Evolutionary conservation across 2,797 vertebrate species (phyloP).

Genomic region (Streptopelia turtur): DNA sequence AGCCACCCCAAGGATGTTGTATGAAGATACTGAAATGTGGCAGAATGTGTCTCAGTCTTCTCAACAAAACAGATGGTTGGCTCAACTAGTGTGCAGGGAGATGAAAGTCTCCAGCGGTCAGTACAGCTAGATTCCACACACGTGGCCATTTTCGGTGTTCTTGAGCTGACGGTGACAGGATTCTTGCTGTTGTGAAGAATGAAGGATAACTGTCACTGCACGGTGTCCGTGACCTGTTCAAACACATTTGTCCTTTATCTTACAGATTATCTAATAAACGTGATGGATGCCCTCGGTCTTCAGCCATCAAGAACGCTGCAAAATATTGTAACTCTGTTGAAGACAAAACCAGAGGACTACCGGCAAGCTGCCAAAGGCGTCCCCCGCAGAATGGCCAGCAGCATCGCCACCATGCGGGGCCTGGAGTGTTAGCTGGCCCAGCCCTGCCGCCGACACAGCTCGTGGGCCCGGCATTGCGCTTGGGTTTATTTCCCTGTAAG

Average conservation of each 20-base stretch:
- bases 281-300: conserved; percentile 97
- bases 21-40: neutral
- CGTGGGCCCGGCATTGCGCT: neutral
- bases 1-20: neutral
- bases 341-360: conserved; percentile 90
- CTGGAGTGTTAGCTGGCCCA: conserved; percentile 78
- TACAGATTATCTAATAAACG: conserved; percentile 94
- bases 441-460: no score
- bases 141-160: neutral
- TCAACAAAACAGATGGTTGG: neutral
- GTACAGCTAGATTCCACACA: neutral
- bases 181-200: neutral
- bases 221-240: neutral
- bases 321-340: conserved; percentile 83
- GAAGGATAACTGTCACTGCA: neutral
- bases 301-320: conserved; percentile 90
- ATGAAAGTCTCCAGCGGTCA: rapidly evolving
- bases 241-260: neutral
- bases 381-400: conserved; percentile 85
- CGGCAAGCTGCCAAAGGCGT: conserved; percentile 84
- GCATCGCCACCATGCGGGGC: conserved; percentile 84
- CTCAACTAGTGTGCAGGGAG: neutral
- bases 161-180: neutral
- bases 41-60: neutral
- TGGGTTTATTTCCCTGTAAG: neutral